Evolutionary conservation across 2,888 invertebrate genomes (phyloP), one percentile per base, ranked within the genome.

Genomic region (Lucinisca nassula): DNA sequence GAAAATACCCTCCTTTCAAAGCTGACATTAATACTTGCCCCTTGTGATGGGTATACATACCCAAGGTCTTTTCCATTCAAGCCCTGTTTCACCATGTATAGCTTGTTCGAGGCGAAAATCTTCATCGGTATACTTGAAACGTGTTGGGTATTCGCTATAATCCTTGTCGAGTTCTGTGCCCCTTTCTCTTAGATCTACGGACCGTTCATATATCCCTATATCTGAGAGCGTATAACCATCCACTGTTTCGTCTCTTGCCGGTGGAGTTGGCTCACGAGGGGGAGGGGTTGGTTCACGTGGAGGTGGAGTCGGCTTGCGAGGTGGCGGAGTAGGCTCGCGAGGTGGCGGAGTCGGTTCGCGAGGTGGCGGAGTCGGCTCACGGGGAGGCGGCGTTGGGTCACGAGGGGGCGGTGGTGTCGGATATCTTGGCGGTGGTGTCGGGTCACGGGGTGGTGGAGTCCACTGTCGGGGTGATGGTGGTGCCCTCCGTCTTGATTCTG

Each of bases 1-100:
- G n/a, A n/a, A n/a, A n/a, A n/a, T n/a, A n/a, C n/a, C n/a, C n/a
- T n/a, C n/a, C n/a, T n/a, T n/a, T n/a, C n/a, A n/a, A n/a, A n/a
- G n/a, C n/a, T n/a, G n/a, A n/a, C n/a, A n/a, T n/a, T n/a, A n/a
- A n/a, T n/a, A n/a, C n/a, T n/a, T n/a, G n/a, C n/a, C n/a, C n/a
- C n/a, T 49, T 49, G 14, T 14, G 51, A 27, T 40, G 14, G 21
- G 27, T 32, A 38, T 35, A 87, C 91, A 85, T 89, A 95, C 95
- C 67, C 67, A 61, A 24, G 95, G 94, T 70, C 95, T 79, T 82
- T 94, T 95, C 94, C 94, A 95, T 73, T 92, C 91, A 8, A 95
- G 58, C 14, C 51, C 58, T 1, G 49, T 49, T 30, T 80, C 74
- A 2, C 87, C 90, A 6, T 40, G 6, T 45, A 95, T 91, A 6